Evolutionary conservation across 2,888 invertebrate genomes (phyloP).

Genomic region (Schizotus pectinicornis): DNA sequence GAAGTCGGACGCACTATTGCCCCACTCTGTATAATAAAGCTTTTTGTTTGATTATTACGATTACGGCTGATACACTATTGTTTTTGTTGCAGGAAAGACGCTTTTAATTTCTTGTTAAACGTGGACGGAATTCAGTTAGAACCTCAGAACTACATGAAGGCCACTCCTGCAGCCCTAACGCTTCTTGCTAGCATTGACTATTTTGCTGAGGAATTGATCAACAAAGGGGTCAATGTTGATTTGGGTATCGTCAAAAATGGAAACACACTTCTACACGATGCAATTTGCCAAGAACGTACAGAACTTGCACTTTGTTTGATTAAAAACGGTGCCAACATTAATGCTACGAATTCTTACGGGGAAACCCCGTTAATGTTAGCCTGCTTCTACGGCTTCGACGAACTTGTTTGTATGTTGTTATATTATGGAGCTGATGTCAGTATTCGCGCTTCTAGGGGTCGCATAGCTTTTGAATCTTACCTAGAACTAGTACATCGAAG

Average conservation of each 20-base stretch:
- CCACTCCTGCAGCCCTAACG: background rate
- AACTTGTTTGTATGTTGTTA: background rate
- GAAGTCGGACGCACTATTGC: no score
- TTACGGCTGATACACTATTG: no score
- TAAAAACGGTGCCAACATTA: conserved; percentile 1
- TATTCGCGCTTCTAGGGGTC: background rate
- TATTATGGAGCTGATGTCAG: conserved; percentile 3
- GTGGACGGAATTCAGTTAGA: conserved; percentile 6
- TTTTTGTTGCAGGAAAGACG: background rate
- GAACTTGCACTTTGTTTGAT: background rate
- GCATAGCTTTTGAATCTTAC: no score
- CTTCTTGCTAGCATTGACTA: background rate
- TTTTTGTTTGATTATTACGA: no score
- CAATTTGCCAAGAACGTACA: background rate
- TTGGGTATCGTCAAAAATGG: background rate
- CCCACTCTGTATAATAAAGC: no score
- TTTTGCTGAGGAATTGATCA: no score
- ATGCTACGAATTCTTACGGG: background rate
- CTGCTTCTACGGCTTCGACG: background rate
- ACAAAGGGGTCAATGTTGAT: background rate
- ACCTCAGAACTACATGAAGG: background rate
- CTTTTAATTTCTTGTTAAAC: conserved; percentile 2
- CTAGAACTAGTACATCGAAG: no score
- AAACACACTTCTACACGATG: background rate
- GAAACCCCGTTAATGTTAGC: conserved; percentile 1